Conservation (phyloP, 2,113 vertebrate species). For the Piaya cayana region DNA sequence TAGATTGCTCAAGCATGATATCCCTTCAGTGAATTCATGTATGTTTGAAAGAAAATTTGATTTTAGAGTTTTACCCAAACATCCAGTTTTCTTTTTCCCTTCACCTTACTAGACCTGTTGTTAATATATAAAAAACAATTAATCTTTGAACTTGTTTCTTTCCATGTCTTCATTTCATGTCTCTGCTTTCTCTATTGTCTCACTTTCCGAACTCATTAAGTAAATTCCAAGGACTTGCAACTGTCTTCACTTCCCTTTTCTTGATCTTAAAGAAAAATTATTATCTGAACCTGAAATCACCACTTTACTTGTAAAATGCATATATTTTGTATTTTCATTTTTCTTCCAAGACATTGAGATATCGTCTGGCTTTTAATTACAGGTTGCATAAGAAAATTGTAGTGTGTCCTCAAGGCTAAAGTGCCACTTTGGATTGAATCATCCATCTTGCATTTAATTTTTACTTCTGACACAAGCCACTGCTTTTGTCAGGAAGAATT, state of each 20-base stretch:
- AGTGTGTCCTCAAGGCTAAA: neutral
- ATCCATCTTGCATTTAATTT: slow-evolving; percentile 62
- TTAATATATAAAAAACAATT: neutral
- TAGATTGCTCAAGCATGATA: no score
- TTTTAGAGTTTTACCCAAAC: neutral
- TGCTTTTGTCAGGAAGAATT: slow-evolving; percentile 51
- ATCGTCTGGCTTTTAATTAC: slow-evolving; percentile 52
- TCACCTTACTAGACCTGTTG: neutral
- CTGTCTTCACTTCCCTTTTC: neutral
- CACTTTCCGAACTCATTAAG: neutral
- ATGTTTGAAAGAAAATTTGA: neutral
- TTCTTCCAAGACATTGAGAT: neutral
- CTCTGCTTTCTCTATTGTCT: neutral
- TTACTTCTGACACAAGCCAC: slow-evolving; percentile 46
- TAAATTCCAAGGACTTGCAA: neutral
- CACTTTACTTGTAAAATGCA: neutral
- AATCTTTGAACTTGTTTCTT: neutral
- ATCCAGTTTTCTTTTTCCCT: neutral
- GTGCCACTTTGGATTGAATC: slow-evolving; percentile 24
- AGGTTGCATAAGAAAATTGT: neutral
- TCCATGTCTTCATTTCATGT: neutral
- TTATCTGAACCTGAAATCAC: neutral
- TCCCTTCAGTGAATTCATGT: no score
- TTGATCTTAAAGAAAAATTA: neutral
- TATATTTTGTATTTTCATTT: neutral